A percentile compares a stretch with the other conserved stretches of the same genome.
Evolutionary conservation across 2,797 vertebrate genomes (phyloP).

Genomic region (Muscicapa striata): DNA sequence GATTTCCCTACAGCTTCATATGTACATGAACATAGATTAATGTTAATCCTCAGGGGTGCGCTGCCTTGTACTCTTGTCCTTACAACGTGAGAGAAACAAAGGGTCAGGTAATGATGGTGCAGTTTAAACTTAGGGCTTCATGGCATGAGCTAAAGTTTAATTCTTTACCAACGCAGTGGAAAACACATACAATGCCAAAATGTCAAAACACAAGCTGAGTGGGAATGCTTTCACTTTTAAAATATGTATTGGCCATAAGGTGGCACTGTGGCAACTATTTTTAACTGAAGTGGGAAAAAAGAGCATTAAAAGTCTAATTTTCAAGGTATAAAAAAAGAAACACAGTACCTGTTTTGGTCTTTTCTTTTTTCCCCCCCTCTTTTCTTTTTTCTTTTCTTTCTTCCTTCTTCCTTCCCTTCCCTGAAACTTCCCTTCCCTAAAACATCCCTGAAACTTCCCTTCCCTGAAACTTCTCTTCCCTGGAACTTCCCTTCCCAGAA

Average conservation of each 20-base stretch:
- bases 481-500: no score
- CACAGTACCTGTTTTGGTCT: not conserved
- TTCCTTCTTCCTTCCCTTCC: no score
- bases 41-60: rapidly evolving
- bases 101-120: not conserved
- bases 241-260: conserved; percentile 57
- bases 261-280: conserved; percentile 73
- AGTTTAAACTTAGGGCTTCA: not conserved
- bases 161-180: not conserved
- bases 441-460: not conserved
- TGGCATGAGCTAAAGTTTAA: not conserved
- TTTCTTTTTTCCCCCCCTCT: not conserved
- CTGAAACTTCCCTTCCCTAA: no score
- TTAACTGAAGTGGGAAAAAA: not conserved
- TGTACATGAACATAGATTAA: not conserved
- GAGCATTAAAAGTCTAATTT: not conserved
- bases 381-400: no score
- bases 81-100: not conserved
- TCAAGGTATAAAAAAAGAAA: not conserved
- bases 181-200: not conserved
- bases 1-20: not conserved
- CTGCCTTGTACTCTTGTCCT: not conserved
- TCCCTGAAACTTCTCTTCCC: not conserved
- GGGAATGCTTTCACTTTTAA: not conserved
- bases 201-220: not conserved